Conservation (phyloP, 1,140 invertebrate species). For the Drosophila santomea region DNA sequence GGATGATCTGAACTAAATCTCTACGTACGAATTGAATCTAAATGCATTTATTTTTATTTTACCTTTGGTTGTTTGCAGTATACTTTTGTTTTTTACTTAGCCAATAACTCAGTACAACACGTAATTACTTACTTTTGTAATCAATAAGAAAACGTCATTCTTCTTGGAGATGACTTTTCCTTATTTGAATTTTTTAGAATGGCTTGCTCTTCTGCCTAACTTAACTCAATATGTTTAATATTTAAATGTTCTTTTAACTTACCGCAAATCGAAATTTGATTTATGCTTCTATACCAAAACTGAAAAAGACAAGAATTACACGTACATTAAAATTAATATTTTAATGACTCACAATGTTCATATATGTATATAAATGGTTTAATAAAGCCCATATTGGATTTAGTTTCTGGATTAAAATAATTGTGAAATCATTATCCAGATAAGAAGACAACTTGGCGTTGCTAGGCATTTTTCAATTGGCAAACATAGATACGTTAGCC, state of each 20-base stretch:
- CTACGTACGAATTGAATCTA: too few species aligned
- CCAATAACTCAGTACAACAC: background rate
- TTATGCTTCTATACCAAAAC: constrained; percentile 14
- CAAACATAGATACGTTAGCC: constrained; percentile 11
- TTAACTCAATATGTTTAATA: too few species aligned
- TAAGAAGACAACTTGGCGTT: background rate
- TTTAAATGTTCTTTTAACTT: background rate
- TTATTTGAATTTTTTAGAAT: too few species aligned
- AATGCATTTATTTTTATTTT: background rate
- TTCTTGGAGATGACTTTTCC: background rate
- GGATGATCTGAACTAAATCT: background rate
- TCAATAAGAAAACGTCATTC: background rate
- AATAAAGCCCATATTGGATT: too few species aligned
- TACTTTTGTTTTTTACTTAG: background rate
- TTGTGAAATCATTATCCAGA: background rate
- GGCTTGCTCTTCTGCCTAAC: too few species aligned
- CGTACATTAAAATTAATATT: background rate
- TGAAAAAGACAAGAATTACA: constrained; percentile 2
- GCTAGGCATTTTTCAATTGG: constrained; percentile 24
- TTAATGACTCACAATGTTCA: background rate
- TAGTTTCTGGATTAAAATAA: background rate
- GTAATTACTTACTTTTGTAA: background rate
- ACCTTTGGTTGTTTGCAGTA: background rate
- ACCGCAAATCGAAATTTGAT: constrained; percentile 28
- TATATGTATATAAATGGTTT: too few species aligned